Conservation (phyloP, 2,888 invertebrate species). For the Phanerotoma sp. region DNA sequence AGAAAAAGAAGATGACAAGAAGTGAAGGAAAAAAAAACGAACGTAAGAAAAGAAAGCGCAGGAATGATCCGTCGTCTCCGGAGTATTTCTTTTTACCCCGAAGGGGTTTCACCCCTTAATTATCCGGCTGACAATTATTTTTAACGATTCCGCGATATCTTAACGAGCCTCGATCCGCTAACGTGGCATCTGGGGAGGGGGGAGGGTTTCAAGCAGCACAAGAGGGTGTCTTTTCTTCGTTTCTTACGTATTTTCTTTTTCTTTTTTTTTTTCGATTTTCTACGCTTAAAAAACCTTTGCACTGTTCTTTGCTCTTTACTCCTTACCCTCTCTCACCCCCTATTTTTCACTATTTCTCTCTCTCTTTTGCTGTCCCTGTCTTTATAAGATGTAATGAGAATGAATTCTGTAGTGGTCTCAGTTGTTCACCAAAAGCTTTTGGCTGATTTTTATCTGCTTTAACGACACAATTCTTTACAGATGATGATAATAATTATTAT, state of each 20-base stretch:
- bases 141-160: conserved; percentile 54
- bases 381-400: neutral
- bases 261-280: neutral
- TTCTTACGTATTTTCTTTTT: conserved; percentile 13
- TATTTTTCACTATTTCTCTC: no score
- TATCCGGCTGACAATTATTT: conserved; percentile 56
- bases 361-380: neutral
- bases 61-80: conserved; percentile 35
- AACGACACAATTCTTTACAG: neutral
- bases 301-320: neutral
- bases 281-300: conserved; percentile 5
- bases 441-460: neutral
- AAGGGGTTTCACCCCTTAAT: conserved; percentile 48
- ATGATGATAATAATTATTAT: neutral
- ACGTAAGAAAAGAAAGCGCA: conserved; percentile 35
- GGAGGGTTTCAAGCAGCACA: conserved; percentile 21
- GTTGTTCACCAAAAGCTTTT: conserved; percentile 1
- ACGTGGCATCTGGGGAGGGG: conserved; percentile 37
- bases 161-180: conserved; percentile 51
- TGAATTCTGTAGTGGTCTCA: neutral
- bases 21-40: conserved; percentile 14
- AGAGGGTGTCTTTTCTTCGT: conserved; percentile 31
- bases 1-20: conserved; percentile 1
- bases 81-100: conserved; percentile 21
- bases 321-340: no score